Percentiles rank a stretch among this genome's conserved stretches.
Evolutionary conservation across 2,888 invertebrate species (phyloP).

Genomic region (Melinopterus prodromus): DNA sequence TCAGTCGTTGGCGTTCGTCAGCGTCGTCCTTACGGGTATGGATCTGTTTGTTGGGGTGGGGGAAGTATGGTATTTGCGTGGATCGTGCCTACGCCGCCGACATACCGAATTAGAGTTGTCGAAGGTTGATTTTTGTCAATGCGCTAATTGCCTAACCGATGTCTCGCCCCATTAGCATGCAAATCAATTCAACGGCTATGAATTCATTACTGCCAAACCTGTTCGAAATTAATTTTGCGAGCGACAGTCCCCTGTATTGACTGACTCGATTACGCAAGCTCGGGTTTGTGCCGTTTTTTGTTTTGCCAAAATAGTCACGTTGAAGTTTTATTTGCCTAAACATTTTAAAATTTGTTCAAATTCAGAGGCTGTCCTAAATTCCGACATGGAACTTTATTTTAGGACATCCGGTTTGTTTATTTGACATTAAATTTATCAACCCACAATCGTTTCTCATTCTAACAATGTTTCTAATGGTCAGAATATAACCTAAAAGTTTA

Average conservation of each 20-base stretch:
- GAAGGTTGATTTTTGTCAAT: slow-evolving; percentile 21
- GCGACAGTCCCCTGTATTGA: slow-evolving; percentile 5
- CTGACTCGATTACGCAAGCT: not conserved
- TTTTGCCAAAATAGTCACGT: not conserved
- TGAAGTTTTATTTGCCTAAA: not conserved
- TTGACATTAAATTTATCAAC: too few relatives aligned
- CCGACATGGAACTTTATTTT: too few relatives aligned
- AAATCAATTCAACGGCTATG: slow-evolving; percentile 28
- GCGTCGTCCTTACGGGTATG: not conserved
- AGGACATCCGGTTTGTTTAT: too few relatives aligned
- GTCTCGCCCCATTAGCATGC: slow-evolving; percentile 28
- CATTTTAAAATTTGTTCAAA: not conserved
- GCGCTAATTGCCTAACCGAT: slow-evolving; percentile 25
- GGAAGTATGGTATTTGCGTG: slow-evolving; percentile 10
- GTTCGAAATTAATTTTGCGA: slow-evolving; percentile 29
- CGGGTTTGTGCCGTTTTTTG: not conserved
- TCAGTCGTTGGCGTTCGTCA: too few relatives aligned
- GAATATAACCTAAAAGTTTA: too few relatives aligned
- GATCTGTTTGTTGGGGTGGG: not conserved
- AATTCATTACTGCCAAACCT: slow-evolving; percentile 29
- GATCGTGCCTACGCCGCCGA: not conserved
- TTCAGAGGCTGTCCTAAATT: too few relatives aligned
- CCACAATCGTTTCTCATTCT: too few relatives aligned
- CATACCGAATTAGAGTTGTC: slow-evolving; percentile 14
- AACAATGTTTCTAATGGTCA: too few relatives aligned